A percentile compares a stretch with the other conserved stretches of the same genome.
Conservation (phyloP, 1,140 invertebrate species). For the Panonychus citri region DNA sequence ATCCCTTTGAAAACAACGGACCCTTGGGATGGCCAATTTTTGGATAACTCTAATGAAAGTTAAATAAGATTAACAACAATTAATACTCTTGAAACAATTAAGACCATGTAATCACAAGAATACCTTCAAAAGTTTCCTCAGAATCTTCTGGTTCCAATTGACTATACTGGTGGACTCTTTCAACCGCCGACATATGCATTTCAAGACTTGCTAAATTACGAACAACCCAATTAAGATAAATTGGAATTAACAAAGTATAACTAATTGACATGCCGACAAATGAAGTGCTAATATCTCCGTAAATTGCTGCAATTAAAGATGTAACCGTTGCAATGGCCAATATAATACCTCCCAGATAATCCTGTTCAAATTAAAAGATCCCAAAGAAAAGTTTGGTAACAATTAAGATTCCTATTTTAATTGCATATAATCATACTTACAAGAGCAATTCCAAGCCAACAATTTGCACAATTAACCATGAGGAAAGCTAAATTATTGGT, state of each 20-base stretch:
- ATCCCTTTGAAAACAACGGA: background rate
- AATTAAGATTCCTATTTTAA: background rate
- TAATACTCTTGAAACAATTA: too few relatives aligned
- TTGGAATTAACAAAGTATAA: constrained; percentile 49
- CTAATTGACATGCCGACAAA: constrained; percentile 38
- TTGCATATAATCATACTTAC: constrained; percentile 25
- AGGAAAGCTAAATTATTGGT: constrained; percentile 47
- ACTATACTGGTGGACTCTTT: constrained; percentile 38
- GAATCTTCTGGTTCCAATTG: constrained; percentile 19
- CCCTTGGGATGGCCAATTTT: background rate
- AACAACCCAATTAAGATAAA: constrained; percentile 36
- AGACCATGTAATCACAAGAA: too few relatives aligned
- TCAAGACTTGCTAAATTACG: constrained; percentile 53
- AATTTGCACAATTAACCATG: constrained; percentile 47
- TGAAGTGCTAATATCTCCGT: constrained; percentile 20
- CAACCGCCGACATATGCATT: constrained; percentile 48
- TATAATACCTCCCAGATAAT: constrained; percentile 49
- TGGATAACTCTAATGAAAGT: constrained; percentile 31
- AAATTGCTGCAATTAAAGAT: constrained; percentile 23
- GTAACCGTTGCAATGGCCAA: constrained; percentile 44
- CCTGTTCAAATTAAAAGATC: too few relatives aligned
- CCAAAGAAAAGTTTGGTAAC: too few relatives aligned
- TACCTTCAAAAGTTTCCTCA: background rate
- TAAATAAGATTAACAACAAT: too few relatives aligned
- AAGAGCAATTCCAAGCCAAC: constrained; percentile 54